Evolutionary conservation across 2,888 invertebrate species (phyloP).

Genomic region (Drosophila incognita): DNA sequence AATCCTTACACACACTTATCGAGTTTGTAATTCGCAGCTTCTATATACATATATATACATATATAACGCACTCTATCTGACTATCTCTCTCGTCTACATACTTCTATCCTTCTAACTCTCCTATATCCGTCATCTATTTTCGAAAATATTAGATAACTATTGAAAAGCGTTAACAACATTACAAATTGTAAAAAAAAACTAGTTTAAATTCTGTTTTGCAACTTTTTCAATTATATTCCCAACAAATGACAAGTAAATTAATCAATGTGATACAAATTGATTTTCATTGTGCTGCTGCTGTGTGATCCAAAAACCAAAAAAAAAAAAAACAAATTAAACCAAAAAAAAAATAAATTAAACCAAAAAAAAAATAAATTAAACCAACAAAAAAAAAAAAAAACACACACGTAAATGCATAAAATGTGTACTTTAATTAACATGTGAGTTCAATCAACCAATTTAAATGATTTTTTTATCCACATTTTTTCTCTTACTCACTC

Average conservation of each 20-base stretch:
- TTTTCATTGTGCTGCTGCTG: constrained; percentile 72
- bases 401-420: constrained; percentile 55
- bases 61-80: constrained; percentile 51
- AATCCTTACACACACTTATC: constrained; percentile 48
- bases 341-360: constrained; percentile 5
- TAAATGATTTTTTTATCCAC: constrained; percentile 48
- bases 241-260: constrained; percentile 55
- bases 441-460: constrained; percentile 68
- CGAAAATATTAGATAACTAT: constrained; percentile 17
- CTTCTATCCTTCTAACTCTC: constrained; percentile 7
- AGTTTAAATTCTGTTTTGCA: constrained; percentile 52
- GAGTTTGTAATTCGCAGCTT: constrained; percentile 67
- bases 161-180: constrained; percentile 19
- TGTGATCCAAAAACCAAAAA: constrained; percentile 32
- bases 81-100: constrained; percentile 36
- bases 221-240: constrained; percentile 37
- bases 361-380: constrained; percentile 10
- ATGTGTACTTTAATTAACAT: constrained; percentile 73
- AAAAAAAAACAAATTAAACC: constrained; percentile 4
- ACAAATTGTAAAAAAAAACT: constrained; percentile 24
- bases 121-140: constrained; percentile 21
- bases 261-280: constrained; percentile 76
- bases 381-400: constrained; percentile 9
- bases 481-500: constrained; percentile 20
- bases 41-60: not conserved